Evolutionary conservation across 2,888 invertebrate species (phyloP).

Genomic region (Lacanobia oleracea): DNA sequence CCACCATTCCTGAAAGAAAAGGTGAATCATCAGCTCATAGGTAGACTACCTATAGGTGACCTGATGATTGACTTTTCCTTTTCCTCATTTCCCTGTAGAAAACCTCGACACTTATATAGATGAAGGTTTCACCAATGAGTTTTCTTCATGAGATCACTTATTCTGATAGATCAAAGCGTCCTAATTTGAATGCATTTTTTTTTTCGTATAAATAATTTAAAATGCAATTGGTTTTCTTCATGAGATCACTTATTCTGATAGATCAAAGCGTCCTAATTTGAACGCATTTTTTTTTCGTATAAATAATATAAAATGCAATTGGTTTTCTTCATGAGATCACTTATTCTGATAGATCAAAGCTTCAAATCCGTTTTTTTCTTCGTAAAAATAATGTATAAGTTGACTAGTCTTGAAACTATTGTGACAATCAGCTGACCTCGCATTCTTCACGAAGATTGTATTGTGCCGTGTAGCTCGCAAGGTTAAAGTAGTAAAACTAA

Average conservation of each 20-base stretch:
- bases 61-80: no score
- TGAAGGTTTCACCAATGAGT: no score
- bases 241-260: neutral
- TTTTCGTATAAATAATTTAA: neutral
- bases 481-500: slow-evolving; percentile 44
- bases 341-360: neutral
- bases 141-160: no score
- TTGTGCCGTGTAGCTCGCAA: slow-evolving; percentile 29
- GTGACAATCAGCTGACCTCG: slow-evolving; percentile 44
- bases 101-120: no score
- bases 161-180: neutral
- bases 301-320: no score
- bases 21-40: no score
- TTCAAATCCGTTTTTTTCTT: neutral
- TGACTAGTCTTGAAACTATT: slow-evolving; percentile 12
- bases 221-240: no score
- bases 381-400: neutral
- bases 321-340: no score
- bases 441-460: slow-evolving; percentile 34
- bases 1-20: neutral
- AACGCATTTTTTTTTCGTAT: no score
- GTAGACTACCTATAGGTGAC: no score
- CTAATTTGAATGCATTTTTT: neutral
- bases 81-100: no score
- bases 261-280: no score